phyloP scores from a whole-genome alignment of 2,113 vertebrate species.

The Protobothrops flavoviridis region DNA sequence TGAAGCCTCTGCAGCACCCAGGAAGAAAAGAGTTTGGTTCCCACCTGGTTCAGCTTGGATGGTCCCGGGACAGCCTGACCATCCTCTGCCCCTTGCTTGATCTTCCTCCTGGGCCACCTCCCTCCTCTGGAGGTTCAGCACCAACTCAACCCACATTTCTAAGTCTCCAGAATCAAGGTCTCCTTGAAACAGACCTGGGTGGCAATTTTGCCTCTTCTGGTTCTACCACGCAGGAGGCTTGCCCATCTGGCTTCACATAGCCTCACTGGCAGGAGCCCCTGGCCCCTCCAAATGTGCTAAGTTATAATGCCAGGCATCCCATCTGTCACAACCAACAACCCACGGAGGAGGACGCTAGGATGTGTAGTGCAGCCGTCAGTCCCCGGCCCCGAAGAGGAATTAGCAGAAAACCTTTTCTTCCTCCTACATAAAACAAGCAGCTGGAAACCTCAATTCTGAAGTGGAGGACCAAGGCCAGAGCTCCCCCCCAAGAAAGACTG shows the following conservation, averaged over 20 bases:
- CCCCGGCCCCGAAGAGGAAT: not conserved
- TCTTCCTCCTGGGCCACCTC: not conserved
- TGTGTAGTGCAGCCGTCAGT: not conserved
- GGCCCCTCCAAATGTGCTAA: not conserved
- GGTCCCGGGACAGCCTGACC: not conserved
- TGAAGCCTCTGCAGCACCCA: not conserved
- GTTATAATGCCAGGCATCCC: not conserved
- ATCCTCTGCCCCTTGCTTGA: not conserved
- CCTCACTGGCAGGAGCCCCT: not conserved
- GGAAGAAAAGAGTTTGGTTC: not conserved
- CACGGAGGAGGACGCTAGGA: not conserved
- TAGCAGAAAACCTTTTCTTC: not conserved
- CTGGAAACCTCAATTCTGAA: not conserved
- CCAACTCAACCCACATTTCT: not conserved
- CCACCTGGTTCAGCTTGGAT: not conserved
- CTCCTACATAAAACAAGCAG: not conserved
- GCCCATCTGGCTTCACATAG: not conserved
- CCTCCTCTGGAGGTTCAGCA: not conserved
- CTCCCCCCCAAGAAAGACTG: not conserved
- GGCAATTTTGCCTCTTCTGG: not conserved
- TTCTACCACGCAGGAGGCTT: not conserved
- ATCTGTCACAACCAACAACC: not conserved
- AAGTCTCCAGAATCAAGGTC: not conserved
- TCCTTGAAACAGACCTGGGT: not conserved
- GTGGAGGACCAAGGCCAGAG: not conserved